These are phyloP conservation scores for Coluber constrictor DNA, from an alignment of 2,797 vertebrate genomes.

Conservation along the genomic window DNA sequence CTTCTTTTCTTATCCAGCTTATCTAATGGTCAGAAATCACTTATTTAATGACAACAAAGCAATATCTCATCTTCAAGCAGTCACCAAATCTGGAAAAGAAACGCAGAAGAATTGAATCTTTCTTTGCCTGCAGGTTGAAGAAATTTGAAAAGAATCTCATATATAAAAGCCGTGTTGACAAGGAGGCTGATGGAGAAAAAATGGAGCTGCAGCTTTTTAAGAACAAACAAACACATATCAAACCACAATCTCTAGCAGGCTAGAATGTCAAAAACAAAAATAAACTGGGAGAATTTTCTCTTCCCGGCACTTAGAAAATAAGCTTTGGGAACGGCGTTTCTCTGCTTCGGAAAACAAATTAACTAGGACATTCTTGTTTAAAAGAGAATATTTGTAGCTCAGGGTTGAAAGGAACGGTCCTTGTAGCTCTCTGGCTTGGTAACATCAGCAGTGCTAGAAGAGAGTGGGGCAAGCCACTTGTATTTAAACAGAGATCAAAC, in stretches of 20 bases:
- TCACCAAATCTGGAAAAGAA: neutral
- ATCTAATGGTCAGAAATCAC: neutral
- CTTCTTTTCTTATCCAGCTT: neutral
- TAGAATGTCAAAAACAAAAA: conserved; percentile 1
- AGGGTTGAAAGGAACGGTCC: neutral
- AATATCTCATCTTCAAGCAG: neutral
- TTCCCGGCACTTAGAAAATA: neutral
- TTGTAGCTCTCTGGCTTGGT: neutral
- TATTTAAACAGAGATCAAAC: neutral
- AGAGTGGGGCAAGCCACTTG: neutral
- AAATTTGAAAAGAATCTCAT: neutral
- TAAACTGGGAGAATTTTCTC: conserved; percentile 5
- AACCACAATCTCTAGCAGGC: neutral
- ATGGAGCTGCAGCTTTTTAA: neutral
- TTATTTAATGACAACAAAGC: neutral
- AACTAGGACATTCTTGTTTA: neutral
- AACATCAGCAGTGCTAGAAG: neutral
- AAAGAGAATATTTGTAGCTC: neutral
- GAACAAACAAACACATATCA: conserved; percentile 13
- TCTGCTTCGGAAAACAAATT: neutral
- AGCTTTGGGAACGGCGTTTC: neutral
- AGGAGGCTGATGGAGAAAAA: neutral
- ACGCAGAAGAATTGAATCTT: neutral
- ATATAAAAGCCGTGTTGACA: conserved; percentile 14
- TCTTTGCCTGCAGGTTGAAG: neutral